Conservation (phyloP, 2,113 vertebrate genomes). For the Garra rufa region DNA sequence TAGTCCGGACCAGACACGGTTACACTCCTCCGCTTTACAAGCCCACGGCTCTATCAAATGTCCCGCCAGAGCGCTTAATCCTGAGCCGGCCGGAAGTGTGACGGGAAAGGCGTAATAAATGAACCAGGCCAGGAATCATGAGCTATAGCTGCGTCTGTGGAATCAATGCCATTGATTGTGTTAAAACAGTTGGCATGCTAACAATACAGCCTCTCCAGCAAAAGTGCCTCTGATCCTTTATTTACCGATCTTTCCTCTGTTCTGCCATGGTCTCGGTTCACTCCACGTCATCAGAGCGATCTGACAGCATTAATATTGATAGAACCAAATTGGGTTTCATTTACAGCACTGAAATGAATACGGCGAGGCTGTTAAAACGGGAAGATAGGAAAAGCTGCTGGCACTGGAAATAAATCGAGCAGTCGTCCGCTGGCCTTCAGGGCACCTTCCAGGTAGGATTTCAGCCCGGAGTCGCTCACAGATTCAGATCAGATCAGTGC, state of each 20-base stretch:
- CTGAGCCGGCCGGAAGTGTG: constrained; percentile 59
- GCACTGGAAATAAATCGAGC: constrained; percentile 69
- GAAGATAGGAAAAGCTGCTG: constrained; percentile 59
- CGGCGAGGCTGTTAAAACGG: constrained; percentile 77
- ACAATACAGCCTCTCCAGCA: constrained; percentile 81
- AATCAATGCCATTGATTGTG: constrained; percentile 82
- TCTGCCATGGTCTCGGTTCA: constrained; percentile 87
- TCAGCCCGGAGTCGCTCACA: constrained; percentile 54
- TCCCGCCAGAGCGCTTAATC: constrained; percentile 63
- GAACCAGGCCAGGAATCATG: constrained; percentile 74
- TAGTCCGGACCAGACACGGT: constrained; percentile 46
- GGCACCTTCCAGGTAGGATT: constrained; percentile 68
- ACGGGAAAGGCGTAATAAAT: constrained; percentile 61
- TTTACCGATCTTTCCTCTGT: constrained; percentile 73
- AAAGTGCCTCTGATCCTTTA: constrained; percentile 74
- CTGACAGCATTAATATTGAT: constrained; percentile 90
- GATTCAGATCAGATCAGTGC: constrained; percentile 59
- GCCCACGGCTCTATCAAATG: constrained; percentile 51
- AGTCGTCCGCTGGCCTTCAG: constrained; percentile 52
- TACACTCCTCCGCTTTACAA: constrained; percentile 55
- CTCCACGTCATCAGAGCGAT: constrained; percentile 88
- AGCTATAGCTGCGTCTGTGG: constrained; percentile 67
- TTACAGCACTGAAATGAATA: constrained; percentile 85
- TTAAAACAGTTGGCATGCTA: constrained; percentile 76
- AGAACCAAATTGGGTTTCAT: constrained; percentile 87